Conservation (phyloP, 2,797 vertebrate species). For the Otolemur crassicaudatus region DNA sequence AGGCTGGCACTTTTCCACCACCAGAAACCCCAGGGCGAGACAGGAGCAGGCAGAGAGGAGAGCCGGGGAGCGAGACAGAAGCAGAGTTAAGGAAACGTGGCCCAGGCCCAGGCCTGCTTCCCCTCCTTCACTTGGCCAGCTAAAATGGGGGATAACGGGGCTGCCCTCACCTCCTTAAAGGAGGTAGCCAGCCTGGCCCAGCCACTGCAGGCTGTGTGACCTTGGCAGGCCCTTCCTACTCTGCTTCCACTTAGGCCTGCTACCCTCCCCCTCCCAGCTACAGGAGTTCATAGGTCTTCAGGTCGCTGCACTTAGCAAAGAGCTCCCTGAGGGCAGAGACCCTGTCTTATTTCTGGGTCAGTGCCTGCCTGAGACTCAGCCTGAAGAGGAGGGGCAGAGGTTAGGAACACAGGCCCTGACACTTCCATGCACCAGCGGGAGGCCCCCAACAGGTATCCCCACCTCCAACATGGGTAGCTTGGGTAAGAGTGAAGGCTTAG, state of each 20-base stretch:
- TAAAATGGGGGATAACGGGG: rapidly evolving
- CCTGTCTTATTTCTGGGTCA: neutral
- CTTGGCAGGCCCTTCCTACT: neutral
- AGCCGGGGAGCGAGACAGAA: constrained; percentile 86
- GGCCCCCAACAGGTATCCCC: rapidly evolving
- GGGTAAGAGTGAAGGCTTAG: neutral
- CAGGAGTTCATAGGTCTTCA: rapidly evolving
- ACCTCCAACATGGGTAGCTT: rapidly evolving
- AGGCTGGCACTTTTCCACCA: constrained; percentile 96
- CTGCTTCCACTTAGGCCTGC: neutral
- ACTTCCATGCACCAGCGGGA: too few relatives aligned
- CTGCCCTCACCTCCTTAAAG: neutral
- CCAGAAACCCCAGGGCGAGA: constrained; percentile 90
- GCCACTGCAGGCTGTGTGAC: neutral
- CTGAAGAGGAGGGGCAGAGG: neutral
- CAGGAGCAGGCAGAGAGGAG: constrained; percentile 80
- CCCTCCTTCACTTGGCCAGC: neutral
- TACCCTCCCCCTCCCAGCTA: too few relatives aligned
- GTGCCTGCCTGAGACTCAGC: neutral
- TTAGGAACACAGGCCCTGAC: neutral
- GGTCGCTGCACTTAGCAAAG: neutral
- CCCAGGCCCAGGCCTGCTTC: neutral
- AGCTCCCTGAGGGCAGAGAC: neutral
- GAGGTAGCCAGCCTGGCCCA: neutral
- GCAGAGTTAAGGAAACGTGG: constrained; percentile 86